Evolutionary conservation across 2,113 vertebrate genomes (phyloP), one percentile per base, ranked within the genome.

Genomic region (Chaenogobius annularis): DNA sequence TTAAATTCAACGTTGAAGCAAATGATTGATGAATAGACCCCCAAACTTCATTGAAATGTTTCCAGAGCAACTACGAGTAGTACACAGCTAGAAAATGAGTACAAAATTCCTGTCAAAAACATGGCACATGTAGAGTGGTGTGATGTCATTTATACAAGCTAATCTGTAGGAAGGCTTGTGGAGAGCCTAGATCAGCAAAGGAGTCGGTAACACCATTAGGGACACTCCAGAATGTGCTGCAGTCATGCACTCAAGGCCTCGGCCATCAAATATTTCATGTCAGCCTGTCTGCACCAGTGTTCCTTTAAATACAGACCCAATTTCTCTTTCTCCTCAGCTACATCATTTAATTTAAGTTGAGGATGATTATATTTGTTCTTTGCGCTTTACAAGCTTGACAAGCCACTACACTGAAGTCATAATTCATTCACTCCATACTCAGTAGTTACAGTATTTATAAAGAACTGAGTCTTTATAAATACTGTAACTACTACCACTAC

Each of bases 181-280:
- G 56, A 74, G 55, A 58, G 37, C 61, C 74, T 79, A 67, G 74
- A 50, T 75, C 71, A 72, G 81, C 68, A 79, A 48, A 70, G n/a
- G 58, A 77, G 73, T 59, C 62, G 69, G 77, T 82, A 68, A 73
- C 74, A 72, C 69, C 75, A 78, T 80, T 73, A 79, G 66, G 73
- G 76, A 83, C 83, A 67, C 83, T 81, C 84, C 87, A 86, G 84
- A 78, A 87, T 66, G 43, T 71, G 72, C 68, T 85, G 83, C 74
- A 84, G 80, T 87, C 68, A 68, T 82, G 71, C 78, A 87, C 71
- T 82, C 66, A 79, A 80, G 77, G 82, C 85, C 70, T 23, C 69
- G 69, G 15, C 48, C 81, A 90, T 93, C 79, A 89, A 92, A 91
- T 85, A 91, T 92, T n/a, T 90, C 23, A 91, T 90, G 80, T 47